phyloP scores from a whole-genome alignment of 2,113 vertebrate genomes.

The Lagenorhynchus albirostris region DNA sequence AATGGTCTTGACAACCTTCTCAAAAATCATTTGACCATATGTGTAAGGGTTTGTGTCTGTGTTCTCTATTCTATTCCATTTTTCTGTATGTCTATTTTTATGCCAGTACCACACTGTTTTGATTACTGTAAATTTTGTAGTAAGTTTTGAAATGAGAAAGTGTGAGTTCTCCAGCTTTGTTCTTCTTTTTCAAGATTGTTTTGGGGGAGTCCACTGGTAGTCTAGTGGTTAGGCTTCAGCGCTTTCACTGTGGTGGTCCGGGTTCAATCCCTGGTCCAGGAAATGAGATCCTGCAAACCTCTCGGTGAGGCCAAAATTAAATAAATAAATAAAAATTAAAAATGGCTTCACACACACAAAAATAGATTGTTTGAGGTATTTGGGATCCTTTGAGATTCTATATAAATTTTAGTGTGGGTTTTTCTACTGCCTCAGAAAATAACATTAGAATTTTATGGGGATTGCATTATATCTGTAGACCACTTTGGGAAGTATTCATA shows the following conservation, averaged over 20 bases:
- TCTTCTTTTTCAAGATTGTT: not conserved
- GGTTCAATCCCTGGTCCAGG: not conserved
- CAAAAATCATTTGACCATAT: not conserved
- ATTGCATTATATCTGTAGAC: not conserved
- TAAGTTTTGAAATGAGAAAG: not conserved
- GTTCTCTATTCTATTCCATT: not conserved
- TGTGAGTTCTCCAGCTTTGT: not conserved
- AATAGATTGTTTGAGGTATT: not conserved
- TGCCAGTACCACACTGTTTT: not conserved
- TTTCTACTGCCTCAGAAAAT: not conserved
- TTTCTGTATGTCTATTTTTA: not conserved
- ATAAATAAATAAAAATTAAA: not conserved
- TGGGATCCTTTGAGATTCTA: not conserved
- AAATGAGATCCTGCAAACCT: not conserved
- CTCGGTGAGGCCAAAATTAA: not conserved
- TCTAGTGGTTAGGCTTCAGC: not conserved
- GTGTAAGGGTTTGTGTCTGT: not conserved
- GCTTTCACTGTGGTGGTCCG: not conserved
- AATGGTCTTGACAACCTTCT: not conserved
- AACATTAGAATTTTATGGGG: not conserved
- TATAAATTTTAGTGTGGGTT: not conserved
- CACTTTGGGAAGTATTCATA: not conserved
- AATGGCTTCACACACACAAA: not conserved
- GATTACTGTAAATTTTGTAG: not conserved
- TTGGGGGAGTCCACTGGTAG: not conserved